Evolutionary conservation across 2,888 invertebrate species (phyloP).

Genomic region (Furcula furcula): DNA sequence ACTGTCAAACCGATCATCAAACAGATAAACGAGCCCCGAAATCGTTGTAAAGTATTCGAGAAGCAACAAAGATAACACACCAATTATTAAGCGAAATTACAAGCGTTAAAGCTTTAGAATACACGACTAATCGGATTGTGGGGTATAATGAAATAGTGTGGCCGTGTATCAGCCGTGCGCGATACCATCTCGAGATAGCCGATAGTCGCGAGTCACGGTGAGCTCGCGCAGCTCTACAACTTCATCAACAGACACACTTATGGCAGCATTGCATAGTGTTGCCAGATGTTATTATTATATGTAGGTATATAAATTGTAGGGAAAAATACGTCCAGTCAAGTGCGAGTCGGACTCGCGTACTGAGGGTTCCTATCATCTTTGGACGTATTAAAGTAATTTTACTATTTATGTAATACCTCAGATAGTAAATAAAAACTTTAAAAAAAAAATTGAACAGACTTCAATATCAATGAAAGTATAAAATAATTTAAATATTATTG

Average conservation of each 20-base stretch:
- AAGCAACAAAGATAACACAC: constrained; percentile 20
- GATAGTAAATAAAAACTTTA: no score
- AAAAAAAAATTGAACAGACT: no score
- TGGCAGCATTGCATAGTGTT: constrained; percentile 13
- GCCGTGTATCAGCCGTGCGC: constrained; percentile 35
- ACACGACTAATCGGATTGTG: constrained; percentile 53
- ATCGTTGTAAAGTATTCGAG: constrained; percentile 16
- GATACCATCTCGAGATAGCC: constrained; percentile 51
- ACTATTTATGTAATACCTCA: no score
- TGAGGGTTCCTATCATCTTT: no score
- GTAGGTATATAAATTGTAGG: no score
- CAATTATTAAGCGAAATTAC: constrained; percentile 34
- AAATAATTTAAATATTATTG: no score
- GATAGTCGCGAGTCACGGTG: constrained; percentile 43
- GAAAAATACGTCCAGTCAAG: no score
- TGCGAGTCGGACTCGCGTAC: no score
- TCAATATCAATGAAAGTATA: no score
- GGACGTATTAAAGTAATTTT: no score
- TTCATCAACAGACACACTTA: constrained; percentile 43
- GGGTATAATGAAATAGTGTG: constrained; percentile 54
- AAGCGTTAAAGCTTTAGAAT: constrained; percentile 35
- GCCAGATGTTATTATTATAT: not conserved
- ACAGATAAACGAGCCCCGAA: constrained; percentile 17
- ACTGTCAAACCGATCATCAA: no score
- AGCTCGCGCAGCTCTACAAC: constrained; percentile 43